Conservation (phyloP, 2,888 invertebrate genomes). For the Ochropleura plecta region DNA sequence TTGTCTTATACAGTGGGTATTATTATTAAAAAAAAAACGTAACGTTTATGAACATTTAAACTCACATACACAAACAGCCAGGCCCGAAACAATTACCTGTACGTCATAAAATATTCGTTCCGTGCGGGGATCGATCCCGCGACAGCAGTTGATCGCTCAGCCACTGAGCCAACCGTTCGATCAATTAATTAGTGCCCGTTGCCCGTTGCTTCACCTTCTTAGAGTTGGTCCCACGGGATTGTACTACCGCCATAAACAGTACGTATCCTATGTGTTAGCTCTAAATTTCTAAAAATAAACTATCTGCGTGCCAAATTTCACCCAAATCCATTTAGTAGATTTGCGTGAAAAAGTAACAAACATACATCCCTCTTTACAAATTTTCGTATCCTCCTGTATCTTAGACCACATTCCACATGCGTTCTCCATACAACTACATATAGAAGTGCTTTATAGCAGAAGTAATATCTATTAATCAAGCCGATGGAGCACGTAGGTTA, state of each 20-base stretch:
- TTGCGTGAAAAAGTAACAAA: background rate
- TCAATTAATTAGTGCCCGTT: too few species aligned
- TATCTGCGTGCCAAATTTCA: background rate
- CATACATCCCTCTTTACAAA: background rate
- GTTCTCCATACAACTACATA: slow-evolving; percentile 49
- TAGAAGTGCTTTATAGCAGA: slow-evolving; percentile 71
- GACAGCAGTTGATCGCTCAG: too few species aligned
- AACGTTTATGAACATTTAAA: too few species aligned
- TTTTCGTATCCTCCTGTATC: background rate
- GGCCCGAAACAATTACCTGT: too few species aligned
- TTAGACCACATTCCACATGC: slow-evolving; percentile 51
- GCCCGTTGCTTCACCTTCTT: background rate
- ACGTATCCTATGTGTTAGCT: background rate
- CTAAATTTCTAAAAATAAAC: background rate
- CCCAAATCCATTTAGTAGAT: background rate
- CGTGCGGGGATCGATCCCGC: too few species aligned
- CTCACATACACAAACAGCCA: too few species aligned
- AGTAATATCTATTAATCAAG: slow-evolving; percentile 84
- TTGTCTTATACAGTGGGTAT: background rate
- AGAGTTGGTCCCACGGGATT: background rate
- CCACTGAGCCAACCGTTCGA: too few species aligned
- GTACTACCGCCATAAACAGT: background rate
- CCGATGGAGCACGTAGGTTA: slow-evolving; percentile 65
- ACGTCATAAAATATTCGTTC: too few species aligned
- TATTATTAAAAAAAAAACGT: background rate